Percentiles rank a stretch among this genome's conserved stretches.
Conservation (phyloP, 92 coral and sea anemone genomes). For the Porites divaricata region DNA sequence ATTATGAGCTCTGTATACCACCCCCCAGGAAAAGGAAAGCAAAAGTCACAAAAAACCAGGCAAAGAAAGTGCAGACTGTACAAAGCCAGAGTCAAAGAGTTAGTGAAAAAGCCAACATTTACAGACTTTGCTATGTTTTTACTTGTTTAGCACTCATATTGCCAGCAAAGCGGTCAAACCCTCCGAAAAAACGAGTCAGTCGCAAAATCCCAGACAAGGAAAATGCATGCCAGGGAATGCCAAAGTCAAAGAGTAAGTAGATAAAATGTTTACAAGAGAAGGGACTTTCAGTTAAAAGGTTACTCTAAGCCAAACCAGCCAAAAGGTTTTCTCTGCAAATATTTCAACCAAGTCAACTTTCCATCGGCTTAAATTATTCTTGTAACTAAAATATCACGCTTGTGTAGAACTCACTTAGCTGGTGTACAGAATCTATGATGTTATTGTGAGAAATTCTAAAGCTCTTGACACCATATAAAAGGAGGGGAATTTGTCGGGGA, state of each 20-base stretch:
- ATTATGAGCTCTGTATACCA: not conserved
- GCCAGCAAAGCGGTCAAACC: slow-evolving; percentile 6
- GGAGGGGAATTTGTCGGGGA: too few relatives aligned
- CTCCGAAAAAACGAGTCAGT: not conserved
- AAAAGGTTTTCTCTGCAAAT: too few relatives aligned
- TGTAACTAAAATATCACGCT: too few relatives aligned
- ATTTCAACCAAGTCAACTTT: too few relatives aligned
- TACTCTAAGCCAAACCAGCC: too few relatives aligned
- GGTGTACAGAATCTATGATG: too few relatives aligned
- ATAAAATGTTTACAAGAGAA: slow-evolving; percentile 17
- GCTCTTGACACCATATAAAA: too few relatives aligned
- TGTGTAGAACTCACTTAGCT: too few relatives aligned
- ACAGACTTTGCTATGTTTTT: not conserved
- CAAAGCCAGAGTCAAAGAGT: slow-evolving; percentile 9
- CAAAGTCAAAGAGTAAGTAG: slow-evolving; percentile 21
- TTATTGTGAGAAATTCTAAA: too few relatives aligned
- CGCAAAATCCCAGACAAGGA: slow-evolving; percentile 11
- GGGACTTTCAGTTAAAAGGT: too few relatives aligned
- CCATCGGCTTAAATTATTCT: too few relatives aligned
- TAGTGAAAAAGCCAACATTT: not conserved
- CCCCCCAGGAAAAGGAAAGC: not conserved
- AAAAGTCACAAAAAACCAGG: slow-evolving; percentile 5
- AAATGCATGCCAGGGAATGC: slow-evolving; percentile 6
- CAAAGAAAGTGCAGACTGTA: slow-evolving; percentile 10
- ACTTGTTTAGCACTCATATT: slow-evolving; percentile 13